Percentiles rank a stretch among this genome's conserved stretches.
Conservation (phyloP, 2,797 vertebrate species). For the Urophycis tenuis region DNA sequence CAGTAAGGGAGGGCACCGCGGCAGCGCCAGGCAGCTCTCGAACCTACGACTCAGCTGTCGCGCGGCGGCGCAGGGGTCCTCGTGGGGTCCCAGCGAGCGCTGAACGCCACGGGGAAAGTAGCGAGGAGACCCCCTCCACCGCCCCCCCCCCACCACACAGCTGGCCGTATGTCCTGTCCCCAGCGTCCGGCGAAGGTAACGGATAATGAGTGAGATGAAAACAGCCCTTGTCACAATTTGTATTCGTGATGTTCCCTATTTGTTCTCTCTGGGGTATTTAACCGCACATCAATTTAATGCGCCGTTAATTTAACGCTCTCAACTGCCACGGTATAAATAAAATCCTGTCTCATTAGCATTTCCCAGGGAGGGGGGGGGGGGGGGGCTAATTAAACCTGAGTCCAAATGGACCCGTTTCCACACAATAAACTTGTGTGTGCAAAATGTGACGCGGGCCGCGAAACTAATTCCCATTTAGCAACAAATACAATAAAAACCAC, state of each 20-base stretch:
- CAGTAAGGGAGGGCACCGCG: not conserved
- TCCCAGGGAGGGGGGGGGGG: slow-evolving; percentile 41
- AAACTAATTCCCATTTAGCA: too few species aligned
- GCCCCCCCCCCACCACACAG: not conserved
- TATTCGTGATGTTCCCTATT: slow-evolving; percentile 31
- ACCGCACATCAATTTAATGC: slow-evolving; percentile 54
- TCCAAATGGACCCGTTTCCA: slow-evolving; percentile 35
- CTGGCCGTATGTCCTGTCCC: not conserved
- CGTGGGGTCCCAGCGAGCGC: not conserved
- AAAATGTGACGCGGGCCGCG: not conserved
- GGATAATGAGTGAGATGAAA: slow-evolving; percentile 10
- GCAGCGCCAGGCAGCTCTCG: not conserved
- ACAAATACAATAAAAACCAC: too few species aligned
- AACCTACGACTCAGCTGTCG: not conserved
- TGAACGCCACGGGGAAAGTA: not conserved
- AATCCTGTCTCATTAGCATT: slow-evolving; percentile 53
- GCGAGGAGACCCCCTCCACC: not conserved
- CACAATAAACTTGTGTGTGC: not conserved
- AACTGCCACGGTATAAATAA: slow-evolving; percentile 42
- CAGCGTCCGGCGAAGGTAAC: not conserved
- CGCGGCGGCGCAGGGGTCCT: too few species aligned
- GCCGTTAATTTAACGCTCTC: slow-evolving; percentile 60
- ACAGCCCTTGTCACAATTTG: slow-evolving; percentile 18
- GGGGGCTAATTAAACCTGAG: slow-evolving; percentile 52
- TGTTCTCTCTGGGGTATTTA: slow-evolving; percentile 44